Evolutionary conservation across 2,113 vertebrate species (phyloP), one percentile per base, ranked within the genome.

Genomic region (Oncorhynchus mykiss): DNA sequence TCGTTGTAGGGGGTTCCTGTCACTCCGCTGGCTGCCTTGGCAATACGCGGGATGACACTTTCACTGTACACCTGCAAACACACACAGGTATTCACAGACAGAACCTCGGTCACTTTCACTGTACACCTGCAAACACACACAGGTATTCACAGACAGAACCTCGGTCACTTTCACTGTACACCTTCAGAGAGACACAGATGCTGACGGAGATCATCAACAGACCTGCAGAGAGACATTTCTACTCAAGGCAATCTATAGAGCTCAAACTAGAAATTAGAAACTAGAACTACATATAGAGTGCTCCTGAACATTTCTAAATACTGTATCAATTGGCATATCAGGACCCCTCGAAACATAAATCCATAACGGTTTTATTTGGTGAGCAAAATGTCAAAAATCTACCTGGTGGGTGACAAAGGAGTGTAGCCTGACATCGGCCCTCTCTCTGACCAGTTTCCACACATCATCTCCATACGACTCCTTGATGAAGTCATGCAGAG

Each of bases 401-500:
- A 93, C 93, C 92, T 92, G 89, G 76, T 92, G 89, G 24, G 92
- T 93, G 79, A 93, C 91, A 78, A 94, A 93, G 27, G 91, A 94
- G 84, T 94, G 92, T 1, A 93, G 80, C 51, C 87, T 84, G 73
- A 94, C 90, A 49, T 93, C 93, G 7, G 92, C 91, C 60, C 90
- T 88, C 76, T 94, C 93, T 27, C 91, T 84, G 74, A 94, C 93
- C 85, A 93, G 71, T 84, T 93, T 93, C 89, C 92, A 93, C 76
- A 92, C 92, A n/a, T 94, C 92, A 27, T 93, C 93, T 65, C 94
- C 85, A 0, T 92, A 93, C 0, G 90, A 92, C 84, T 93, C 93
- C 80, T 93, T 90, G 86, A 94, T 93, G 83, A 93, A 94, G 86
- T 94, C 92, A 1, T 94, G 93, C 65, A 94, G 90, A 80, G 92